A percentile compares a stretch with the other conserved stretches of the same genome.
Evolutionary conservation across 2,888 invertebrate species (phyloP).

Genomic region (Drosophila setosimentum): DNA sequence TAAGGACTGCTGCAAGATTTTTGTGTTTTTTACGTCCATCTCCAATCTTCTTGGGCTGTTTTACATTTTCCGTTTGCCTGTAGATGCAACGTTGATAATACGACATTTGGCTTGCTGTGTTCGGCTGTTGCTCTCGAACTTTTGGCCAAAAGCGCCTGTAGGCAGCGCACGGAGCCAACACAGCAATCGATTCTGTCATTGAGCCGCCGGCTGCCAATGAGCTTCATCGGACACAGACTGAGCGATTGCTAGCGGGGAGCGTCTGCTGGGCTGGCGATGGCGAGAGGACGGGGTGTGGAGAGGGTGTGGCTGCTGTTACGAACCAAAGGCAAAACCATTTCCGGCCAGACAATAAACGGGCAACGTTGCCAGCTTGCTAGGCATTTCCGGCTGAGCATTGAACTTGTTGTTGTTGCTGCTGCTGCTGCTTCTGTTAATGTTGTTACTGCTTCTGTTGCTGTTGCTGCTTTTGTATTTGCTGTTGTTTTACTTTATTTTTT

Average conservation of each 20-base stretch:
- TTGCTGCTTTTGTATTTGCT: constrained; percentile 30
- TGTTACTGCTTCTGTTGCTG: constrained; percentile 39
- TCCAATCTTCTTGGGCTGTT: not conserved
- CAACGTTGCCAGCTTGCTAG: constrained; percentile 61
- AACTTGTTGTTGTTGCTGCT: constrained; percentile 41
- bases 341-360: constrained; percentile 77
- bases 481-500: constrained; percentile 29
- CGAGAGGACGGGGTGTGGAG: not conserved
- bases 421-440: constrained; percentile 41
- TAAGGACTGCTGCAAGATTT: constrained; percentile 37
- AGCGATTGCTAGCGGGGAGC: not conserved
- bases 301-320: constrained; percentile 34
- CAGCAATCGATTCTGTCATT: constrained; percentile 64
- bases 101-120: constrained; percentile 26
- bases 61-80: constrained; percentile 7
- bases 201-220: constrained; percentile 54
- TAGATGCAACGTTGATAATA: constrained; percentile 61
- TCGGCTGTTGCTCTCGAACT: constrained; percentile 39
- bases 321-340: constrained; percentile 74
- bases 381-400: constrained; percentile 65
- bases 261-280: not conserved
- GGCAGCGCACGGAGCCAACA: constrained; percentile 53
- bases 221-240: constrained; percentile 42
- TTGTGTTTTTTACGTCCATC: constrained; percentile 5
- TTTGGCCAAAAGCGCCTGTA: constrained; percentile 31